Evolutionary conservation across 2,113 vertebrate genomes (phyloP).

Genomic region (Oceanites oceanicus): DNA sequence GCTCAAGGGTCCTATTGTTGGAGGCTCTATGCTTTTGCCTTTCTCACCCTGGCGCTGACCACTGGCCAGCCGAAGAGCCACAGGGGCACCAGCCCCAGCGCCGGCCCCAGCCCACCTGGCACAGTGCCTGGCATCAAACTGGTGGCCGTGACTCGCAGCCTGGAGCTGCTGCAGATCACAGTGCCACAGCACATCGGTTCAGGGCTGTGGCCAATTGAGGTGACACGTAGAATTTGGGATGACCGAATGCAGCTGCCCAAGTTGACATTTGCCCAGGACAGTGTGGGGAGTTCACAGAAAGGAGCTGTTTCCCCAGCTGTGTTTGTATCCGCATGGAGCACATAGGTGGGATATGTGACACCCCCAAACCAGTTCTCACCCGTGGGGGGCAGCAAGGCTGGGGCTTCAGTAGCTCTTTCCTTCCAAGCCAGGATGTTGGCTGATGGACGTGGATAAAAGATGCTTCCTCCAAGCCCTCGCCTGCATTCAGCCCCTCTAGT

Average conservation of each 20-base stretch:
- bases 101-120: accelerated
- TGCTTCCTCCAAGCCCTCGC: background rate
- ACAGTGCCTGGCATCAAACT: background rate
- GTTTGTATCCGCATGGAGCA: background rate
- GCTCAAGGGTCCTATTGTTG: background rate
- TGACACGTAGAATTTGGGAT: background rate
- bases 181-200: background rate
- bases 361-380: background rate
- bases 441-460: background rate
- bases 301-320: background rate
- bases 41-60: background rate
- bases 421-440: background rate
- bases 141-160: background rate
- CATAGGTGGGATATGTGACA: background rate
- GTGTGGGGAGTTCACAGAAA: background rate
- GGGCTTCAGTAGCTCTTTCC: background rate
- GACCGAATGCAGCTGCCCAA: background rate
- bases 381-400: background rate
- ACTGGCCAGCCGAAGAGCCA: accelerated
- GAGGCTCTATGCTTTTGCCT: background rate
- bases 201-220: background rate
- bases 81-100: accelerated
- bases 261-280: background rate
- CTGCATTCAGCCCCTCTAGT: background rate
- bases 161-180: background rate